Evolutionary conservation across 2,113 vertebrate genomes (phyloP), one percentile per base, ranked within the genome.

Genomic region (Excalfactoria chinensis): DNA sequence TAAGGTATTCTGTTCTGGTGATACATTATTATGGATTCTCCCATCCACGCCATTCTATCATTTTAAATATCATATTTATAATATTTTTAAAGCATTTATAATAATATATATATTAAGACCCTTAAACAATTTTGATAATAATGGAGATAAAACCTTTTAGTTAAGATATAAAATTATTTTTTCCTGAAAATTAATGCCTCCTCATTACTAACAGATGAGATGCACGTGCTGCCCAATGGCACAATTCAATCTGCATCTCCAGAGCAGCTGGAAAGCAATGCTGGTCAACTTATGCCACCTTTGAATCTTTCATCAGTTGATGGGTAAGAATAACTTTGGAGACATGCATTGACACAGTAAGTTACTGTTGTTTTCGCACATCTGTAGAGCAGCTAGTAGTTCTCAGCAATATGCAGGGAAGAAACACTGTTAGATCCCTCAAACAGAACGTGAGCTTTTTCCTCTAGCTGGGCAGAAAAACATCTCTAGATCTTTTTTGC

Each of bases 151-250:
- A 40, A 78, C 12, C 60, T 88, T 43, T 72, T 68, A 59, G 40
- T 66, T 88, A 62, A 40, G 37, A 13, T 9, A 19, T 34, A 41
- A 30, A 68, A 74, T 23, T 59, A 20, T 3, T 89, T 67, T 67
- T 78, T 90, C 53, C 40, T 84, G 72, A 51, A 67, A 91, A 46
- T 51, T 64, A 89, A 68, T 89, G 34, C 68, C 15, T 96, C 30
- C 94, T 95, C 12, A 5, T 95, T 95, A 48, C 95, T 80, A 94
- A 92, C 94, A 98, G 98, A 86, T 91, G 95, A 93, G 56, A 26
- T 60, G 62, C 90, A 89, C 40, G 67, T 58, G 30, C 75, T 69
- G 25, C 60, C 88, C 92, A 74, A 49, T 72, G 76, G 86, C 56
- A 90, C 78, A 53, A 63, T 64, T 70, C 72, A 28, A 66, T 56